Conservation (phyloP, 64 coral and sea anemone genomes). For the Actinia equina region DNA sequence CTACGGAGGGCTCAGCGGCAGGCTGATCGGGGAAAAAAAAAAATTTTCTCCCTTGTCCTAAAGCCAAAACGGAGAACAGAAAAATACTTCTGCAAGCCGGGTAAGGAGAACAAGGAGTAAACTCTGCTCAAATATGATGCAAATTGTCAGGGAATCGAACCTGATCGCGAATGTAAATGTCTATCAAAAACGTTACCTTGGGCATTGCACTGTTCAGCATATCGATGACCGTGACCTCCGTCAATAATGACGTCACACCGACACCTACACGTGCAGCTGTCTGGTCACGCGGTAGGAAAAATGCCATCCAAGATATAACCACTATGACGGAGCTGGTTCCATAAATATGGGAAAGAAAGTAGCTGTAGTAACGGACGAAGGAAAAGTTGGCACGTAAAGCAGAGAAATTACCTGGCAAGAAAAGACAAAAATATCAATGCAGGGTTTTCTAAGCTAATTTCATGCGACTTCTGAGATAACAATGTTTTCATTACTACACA, state of each 20-base stretch:
- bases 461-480: no score
- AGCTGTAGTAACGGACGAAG: conserved; percentile 58
- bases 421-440: not conserved
- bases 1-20: no score
- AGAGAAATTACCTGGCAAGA: conserved; percentile 57
- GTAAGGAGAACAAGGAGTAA: no score
- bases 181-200: conserved; percentile 26
- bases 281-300: conserved; percentile 66
- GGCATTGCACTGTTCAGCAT: conserved; percentile 82
- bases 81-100: no score
- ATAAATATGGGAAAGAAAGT: conserved; percentile 71
- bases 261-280: conserved; percentile 65
- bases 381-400: conserved; percentile 48
- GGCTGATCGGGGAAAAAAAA: no score
- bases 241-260: conserved; percentile 69
- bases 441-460: no score
- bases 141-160: no score
- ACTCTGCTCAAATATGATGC: no score
- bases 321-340: conserved; percentile 69
- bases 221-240: conserved; percentile 64
- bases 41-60: no score
- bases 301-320: conserved; percentile 75
- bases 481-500: no score
- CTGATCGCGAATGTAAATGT: no score
- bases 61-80: no score